phyloP scores from a whole-genome alignment of 1,140 invertebrate genomes.

The Manduca sexta region DNA sequence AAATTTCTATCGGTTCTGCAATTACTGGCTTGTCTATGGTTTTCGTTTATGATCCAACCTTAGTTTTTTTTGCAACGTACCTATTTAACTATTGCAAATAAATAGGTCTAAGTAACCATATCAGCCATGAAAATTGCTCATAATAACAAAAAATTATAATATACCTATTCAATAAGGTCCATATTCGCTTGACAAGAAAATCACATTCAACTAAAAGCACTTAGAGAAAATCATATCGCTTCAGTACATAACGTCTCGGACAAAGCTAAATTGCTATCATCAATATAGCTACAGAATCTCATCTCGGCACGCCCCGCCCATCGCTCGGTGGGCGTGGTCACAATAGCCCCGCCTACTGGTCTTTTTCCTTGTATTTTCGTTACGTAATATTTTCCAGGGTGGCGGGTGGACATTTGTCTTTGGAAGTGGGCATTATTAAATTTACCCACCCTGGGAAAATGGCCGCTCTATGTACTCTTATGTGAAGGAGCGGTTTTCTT shows the following conservation, averaged over 20 bases:
- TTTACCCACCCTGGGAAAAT: constrained; percentile 35
- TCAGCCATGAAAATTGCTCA: no score
- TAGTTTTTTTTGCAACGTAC: no score
- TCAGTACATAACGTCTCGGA: not conserved
- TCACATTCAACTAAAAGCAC: no score
- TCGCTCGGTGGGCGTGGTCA: constrained; percentile 19
- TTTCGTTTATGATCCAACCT: no score
- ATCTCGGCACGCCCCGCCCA: constrained; percentile 21
- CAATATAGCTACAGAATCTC: constrained; percentile 13
- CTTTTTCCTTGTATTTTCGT: constrained; percentile 17
- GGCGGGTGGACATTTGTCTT: constrained; percentile 39
- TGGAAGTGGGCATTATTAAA: constrained; percentile 42
- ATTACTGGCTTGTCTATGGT: no score
- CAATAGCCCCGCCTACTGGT: constrained; percentile 11
- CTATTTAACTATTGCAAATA: no score
- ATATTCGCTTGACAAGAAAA: no score
- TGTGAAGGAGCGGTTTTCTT: no score
- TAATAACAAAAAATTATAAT: no score
- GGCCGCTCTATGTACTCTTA: constrained; percentile 19
- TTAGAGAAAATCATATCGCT: not conserved
- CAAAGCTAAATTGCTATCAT: constrained; percentile 9
- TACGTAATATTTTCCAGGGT: constrained; percentile 39
- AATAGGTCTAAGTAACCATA: no score
- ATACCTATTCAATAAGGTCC: no score
- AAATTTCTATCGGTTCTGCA: no score